phyloP scores from a whole-genome alignment of 2,888 invertebrate genomes.

The Dryadula phaetusa region DNA sequence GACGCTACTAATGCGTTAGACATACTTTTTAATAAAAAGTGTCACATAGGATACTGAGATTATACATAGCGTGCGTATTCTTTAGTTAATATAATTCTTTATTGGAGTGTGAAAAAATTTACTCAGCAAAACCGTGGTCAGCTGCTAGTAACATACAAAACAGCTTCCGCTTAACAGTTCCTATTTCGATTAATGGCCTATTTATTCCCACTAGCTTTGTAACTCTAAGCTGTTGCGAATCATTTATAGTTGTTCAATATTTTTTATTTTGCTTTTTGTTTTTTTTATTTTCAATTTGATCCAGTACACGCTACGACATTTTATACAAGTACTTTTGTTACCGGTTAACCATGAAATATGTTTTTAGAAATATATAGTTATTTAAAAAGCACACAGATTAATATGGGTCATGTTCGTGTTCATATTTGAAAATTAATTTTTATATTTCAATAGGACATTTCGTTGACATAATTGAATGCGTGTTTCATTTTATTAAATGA shows the following conservation, averaged over 20 bases:
- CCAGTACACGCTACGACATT: background rate
- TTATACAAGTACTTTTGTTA: conserved; percentile 1
- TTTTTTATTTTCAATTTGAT: background rate
- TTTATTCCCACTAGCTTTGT: conserved; percentile 32
- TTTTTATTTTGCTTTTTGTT: background rate
- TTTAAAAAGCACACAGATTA: background rate
- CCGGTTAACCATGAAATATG: conserved; percentile 1
- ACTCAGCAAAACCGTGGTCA: background rate
- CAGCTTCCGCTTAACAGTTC: conserved; percentile 28
- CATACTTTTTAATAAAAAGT: no score
- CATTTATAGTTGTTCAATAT: conserved; percentile 21
- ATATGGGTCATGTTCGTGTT: conserved; percentile 15
- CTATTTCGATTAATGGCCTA: conserved; percentile 27
- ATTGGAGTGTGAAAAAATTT: no score
- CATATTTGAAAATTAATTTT: conserved; percentile 1
- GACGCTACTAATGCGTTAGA: no score
- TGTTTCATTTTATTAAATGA: background rate
- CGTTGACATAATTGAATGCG: background rate
- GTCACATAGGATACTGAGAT: no score
- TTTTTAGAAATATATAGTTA: conserved; percentile 14
- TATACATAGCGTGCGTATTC: no score
- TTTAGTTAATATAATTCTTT: no score
- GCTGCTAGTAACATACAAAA: background rate
- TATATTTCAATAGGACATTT: conserved; percentile 10
- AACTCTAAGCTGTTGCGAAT: conserved; percentile 20